Percentiles rank a stretch among this genome's conserved stretches.
phyloP scores from a whole-genome alignment of 2,888 invertebrate genomes.

The Heliconius sara region DNA sequence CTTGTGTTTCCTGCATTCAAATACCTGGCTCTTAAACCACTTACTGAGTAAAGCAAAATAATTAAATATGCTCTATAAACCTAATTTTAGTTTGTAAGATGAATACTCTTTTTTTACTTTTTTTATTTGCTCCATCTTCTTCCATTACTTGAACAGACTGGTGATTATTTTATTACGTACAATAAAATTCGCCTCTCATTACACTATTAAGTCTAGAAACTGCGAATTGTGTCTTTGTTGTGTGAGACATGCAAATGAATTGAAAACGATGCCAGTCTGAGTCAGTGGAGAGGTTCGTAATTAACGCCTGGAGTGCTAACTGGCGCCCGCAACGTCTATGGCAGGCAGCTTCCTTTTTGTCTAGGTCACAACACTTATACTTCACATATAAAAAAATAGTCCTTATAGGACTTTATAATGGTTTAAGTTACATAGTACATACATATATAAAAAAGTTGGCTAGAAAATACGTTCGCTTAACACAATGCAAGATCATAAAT shows the following conservation, averaged over 20 bases:
- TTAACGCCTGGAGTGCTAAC: constrained; percentile 67
- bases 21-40: constrained; percentile 20
- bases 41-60: constrained; percentile 28
- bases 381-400: constrained; percentile 1
- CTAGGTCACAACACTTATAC: constrained; percentile 43
- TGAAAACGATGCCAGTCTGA: constrained; percentile 56
- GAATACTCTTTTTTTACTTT: not conserved
- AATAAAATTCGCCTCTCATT: constrained; percentile 16
- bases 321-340: constrained; percentile 56
- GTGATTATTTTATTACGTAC: not conserved
- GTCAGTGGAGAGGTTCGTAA: constrained; percentile 64
- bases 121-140: not conserved
- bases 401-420: not conserved
- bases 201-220: constrained; percentile 33
- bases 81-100: not conserved
- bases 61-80: constrained; percentile 25
- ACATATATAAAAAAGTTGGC: not conserved
- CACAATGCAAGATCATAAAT: not conserved
- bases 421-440: not conserved
- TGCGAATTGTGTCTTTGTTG: constrained; percentile 28
- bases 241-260: constrained; percentile 56
- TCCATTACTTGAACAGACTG: not conserved
- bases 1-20: constrained; percentile 43
- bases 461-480: not conserved
- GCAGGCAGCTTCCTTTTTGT: constrained; percentile 44